Conservation (phyloP, 2,113 vertebrate species). For the Pheucticus melanocephalus region DNA sequence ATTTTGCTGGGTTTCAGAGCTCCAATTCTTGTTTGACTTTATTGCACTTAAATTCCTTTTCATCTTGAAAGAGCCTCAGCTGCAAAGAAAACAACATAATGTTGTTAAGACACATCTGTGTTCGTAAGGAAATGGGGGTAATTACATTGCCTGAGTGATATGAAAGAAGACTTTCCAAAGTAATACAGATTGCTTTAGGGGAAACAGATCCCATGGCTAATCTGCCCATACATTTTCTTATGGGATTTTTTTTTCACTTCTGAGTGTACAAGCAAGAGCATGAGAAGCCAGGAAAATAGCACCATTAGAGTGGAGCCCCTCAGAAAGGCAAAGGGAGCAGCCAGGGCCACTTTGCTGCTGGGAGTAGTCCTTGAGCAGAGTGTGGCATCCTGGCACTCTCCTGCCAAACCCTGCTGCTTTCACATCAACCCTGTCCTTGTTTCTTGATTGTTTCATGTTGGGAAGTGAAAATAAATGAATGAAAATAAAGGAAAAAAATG, state of each 20-base stretch:
- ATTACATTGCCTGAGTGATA: not conserved
- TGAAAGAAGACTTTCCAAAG: not conserved
- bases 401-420: not conserved
- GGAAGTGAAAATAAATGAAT: not conserved
- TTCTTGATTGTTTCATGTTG: fast-evolving
- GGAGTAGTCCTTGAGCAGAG: not conserved
- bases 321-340: fast-evolving
- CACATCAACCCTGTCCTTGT: not conserved
- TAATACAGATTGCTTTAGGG: not conserved
- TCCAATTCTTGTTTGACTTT: not conserved
- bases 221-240: not conserved
- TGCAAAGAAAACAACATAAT: not conserved
- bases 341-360: fast-evolving
- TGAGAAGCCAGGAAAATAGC: not conserved
- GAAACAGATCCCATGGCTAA: not conserved
- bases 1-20: not conserved
- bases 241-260: not conserved
- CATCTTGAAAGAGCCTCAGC: not conserved
- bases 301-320: no score
- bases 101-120: not conserved
- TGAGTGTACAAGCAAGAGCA: not conserved
- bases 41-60: not conserved
- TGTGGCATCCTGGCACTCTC: not conserved
- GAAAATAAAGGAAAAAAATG: not conserved
- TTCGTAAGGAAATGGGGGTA: not conserved